A percentile compares a stretch with the other conserved stretches of the same genome.
These are phyloP conservation scores for Struthidea cinerea DNA, from an alignment of 2,113 vertebrate species.

Conservation along the genomic window DNA sequence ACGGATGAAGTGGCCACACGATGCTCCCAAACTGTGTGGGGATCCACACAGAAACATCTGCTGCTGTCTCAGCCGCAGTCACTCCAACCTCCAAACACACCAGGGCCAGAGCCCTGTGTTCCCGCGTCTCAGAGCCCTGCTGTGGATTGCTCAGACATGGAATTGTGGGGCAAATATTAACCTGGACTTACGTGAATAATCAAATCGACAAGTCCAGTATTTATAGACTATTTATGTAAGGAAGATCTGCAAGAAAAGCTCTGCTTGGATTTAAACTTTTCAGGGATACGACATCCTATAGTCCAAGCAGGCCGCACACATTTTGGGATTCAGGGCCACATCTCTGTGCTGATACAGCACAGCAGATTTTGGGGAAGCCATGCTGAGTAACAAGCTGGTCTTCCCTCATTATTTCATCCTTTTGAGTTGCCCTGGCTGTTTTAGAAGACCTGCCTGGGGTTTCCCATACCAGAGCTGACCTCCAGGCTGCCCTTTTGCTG, in stretches of 20 bases:
- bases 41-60: background rate
- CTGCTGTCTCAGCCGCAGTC: background rate
- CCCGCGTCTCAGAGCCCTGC: background rate
- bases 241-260: background rate
- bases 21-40: background rate
- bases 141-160: fast-evolving
- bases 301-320: background rate
- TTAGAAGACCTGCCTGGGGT: background rate
- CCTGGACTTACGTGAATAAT: background rate
- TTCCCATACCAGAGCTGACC: background rate
- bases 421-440: background rate
- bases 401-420: background rate
- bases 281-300: background rate
- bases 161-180: background rate
- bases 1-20: background rate
- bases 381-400: background rate
- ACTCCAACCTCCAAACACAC: background rate
- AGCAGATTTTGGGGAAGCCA: background rate
- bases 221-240: background rate
- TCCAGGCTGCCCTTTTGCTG: background rate
- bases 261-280: background rate
- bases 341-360: background rate
- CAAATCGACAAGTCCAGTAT: background rate
- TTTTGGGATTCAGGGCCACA: background rate
- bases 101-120: background rate